Base-by-base conservation (phyloP, 2,797 vertebrate genomes). In the Leptodactylus fallax region DNA sequence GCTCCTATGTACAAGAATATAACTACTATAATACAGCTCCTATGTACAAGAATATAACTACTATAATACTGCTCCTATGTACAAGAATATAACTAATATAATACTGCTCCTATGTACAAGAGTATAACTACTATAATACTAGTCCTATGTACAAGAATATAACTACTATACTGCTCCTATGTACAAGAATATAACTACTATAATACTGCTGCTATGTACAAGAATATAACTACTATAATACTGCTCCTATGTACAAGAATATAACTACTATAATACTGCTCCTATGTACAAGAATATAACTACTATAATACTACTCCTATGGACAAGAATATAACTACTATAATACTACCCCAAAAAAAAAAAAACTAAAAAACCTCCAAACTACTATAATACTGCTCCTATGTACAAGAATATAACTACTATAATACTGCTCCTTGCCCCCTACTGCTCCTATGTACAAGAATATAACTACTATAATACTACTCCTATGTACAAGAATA, bases 221-320 rank as follows among this genome's bases (percentile, higher is more conserved):
- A 10, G 36, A 71, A 71, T 71, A 71, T 45, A 71, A 71, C 69
- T 71, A 71, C 27, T 71, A 71, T 71, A 71, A 71, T 45, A 71
- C 69, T 71, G 27, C 63, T 10, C 69, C 27, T 45, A 71, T 71
- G 27, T 71, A 71, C 69, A 71, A 45, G 69, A 71, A 71, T 71
- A 71, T 71, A 71, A 71, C 69, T 71, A 45, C 69, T 71, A 71
- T 71, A 71, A 71, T 71, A 71, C 69, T 71, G 69, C 69, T 19
- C 69, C 65, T 69, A 69, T 69, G 23, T 69, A 69, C 23, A 69
- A 69, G 65, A 69, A 69, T 69, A 69, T 69, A 69, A 69, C 65
- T 69, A 36, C 65, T 69, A 69, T 69, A 69, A 69, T 69, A 69
- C 65, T 36, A 23, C 65, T 7, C 65, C 25, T 36, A 69, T 69